Conservation (phyloP, 2,888 invertebrate genomes). For the Rhingia campestris region DNA sequence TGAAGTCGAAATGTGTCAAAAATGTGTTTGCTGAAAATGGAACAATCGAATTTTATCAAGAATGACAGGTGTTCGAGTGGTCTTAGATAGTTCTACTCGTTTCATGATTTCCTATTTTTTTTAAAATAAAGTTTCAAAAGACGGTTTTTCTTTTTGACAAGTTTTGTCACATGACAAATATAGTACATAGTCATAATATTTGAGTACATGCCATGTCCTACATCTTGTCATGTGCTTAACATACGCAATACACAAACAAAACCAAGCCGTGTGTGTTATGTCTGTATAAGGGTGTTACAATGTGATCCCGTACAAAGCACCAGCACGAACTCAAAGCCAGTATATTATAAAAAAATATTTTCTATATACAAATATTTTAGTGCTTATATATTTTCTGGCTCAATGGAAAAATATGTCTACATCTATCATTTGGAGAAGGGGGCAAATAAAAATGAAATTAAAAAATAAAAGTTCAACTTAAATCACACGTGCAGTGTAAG, state of each 20-base stretch:
- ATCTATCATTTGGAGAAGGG: conserved; percentile 11
- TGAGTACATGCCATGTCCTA: conserved; percentile 72
- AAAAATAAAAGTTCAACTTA: conserved; percentile 29
- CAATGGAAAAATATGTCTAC: conserved; percentile 19
- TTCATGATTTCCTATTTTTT: conserved; percentile 17
- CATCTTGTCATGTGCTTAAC: conserved; percentile 61
- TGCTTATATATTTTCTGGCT: conserved; percentile 14
- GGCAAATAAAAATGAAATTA: conserved; percentile 21
- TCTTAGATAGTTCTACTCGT: conserved; percentile 19
- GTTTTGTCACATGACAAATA: conserved; percentile 63
- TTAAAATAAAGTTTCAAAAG: neutral
- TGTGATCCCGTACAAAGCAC: conserved; percentile 74
- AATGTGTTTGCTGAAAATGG: conserved; percentile 45
- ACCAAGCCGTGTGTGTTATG: conserved; percentile 67
- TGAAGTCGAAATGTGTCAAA: conserved; percentile 45
- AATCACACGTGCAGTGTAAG: conserved; percentile 64
- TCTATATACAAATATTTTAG: conserved; percentile 14
- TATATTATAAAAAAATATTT: conserved; percentile 49
- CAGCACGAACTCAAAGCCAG: conserved; percentile 74
- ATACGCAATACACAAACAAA: conserved; percentile 74
- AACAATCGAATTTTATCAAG: conserved; percentile 4
- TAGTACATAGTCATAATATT: conserved; percentile 72
- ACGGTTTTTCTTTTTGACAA: conserved; percentile 12
- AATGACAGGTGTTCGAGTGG: conserved; percentile 21
- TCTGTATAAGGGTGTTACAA: conserved; percentile 72